A percentile compares a stretch with the other conserved stretches of the same genome.
Evolutionary conservation across 2,113 vertebrate species (phyloP).

Genomic region (Osmerus mordax): DNA sequence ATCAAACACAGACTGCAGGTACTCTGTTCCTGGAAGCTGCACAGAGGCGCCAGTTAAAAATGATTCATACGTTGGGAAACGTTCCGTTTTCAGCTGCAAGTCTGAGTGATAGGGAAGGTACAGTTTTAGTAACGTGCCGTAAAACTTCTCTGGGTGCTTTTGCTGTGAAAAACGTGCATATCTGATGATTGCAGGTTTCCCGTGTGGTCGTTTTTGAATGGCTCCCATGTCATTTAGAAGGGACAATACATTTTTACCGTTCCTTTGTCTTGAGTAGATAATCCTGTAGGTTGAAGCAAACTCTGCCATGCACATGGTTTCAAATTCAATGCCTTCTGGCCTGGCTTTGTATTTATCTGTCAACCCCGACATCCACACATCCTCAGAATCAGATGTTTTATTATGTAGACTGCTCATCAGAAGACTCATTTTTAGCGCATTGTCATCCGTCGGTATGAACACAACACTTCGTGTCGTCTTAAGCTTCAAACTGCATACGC

Average conservation of each 20-base stretch:
- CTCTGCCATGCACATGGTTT: no score
- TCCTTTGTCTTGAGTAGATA: no score
- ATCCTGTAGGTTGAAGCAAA: no score
- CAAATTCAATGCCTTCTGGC: conserved; percentile 18
- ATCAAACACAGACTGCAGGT: no score
- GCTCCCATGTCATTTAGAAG: no score
- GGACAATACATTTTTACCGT: no score
- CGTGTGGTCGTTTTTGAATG: no score
- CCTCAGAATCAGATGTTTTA: conserved; percentile 17
- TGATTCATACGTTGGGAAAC: no score
- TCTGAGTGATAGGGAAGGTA: no score
- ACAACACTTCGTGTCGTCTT: conserved; percentile 4
- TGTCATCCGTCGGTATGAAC: conserved; percentile 27
- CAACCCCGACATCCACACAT: conserved; percentile 21
- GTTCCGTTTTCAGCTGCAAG: neutral
- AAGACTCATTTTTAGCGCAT: conserved; percentile 26
- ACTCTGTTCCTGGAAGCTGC: no score
- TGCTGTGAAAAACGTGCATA: conserved; percentile 27
- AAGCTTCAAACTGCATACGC: conserved; percentile 14
- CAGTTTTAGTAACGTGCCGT: conserved; percentile 17
- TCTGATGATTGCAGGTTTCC: no score
- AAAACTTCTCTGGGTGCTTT: conserved; percentile 30
- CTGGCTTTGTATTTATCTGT: conserved; percentile 26
- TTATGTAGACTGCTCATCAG: neutral
- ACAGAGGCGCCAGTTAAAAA: no score